phyloP scores from a whole-genome alignment of 2,113 vertebrate genomes.

The Poeciliopsis occidentalis region DNA sequence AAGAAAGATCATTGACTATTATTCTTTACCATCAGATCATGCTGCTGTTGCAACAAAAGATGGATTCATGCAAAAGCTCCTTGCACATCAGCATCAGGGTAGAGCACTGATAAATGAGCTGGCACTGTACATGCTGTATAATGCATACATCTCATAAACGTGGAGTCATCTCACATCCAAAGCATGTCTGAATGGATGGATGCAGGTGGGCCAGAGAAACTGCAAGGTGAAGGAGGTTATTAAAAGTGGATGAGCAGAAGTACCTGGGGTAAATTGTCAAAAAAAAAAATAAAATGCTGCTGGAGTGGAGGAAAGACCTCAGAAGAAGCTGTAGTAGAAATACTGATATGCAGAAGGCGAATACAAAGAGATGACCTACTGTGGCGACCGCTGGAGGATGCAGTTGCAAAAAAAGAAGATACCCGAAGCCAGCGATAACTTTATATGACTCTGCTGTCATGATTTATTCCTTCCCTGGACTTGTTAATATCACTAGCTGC shows the following conservation, averaged over 20 bases:
- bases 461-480: not conserved
- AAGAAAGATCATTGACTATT: too few relatives aligned
- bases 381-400: not conserved
- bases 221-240: not conserved
- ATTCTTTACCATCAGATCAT: too few relatives aligned
- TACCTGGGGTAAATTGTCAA: not conserved
- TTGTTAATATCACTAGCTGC: not conserved
- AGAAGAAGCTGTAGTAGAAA: not conserved
- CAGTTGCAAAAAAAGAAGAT: not conserved
- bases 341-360: not conserved
- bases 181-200: not conserved
- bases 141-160: not conserved
- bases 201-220: not conserved
- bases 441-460: not conserved
- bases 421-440: not conserved
- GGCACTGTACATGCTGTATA: not conserved
- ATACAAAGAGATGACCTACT: not conserved
- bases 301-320: not conserved
- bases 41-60: too few relatives aligned
- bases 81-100: too few relatives aligned
- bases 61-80: too few relatives aligned
- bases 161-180: not conserved
- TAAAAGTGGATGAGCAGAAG: not conserved
- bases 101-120: too few relatives aligned
- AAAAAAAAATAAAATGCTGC: not conserved